Evolutionary conservation across 2,888 invertebrate species (phyloP).

Genomic region (Laspeyria flexula): DNA sequence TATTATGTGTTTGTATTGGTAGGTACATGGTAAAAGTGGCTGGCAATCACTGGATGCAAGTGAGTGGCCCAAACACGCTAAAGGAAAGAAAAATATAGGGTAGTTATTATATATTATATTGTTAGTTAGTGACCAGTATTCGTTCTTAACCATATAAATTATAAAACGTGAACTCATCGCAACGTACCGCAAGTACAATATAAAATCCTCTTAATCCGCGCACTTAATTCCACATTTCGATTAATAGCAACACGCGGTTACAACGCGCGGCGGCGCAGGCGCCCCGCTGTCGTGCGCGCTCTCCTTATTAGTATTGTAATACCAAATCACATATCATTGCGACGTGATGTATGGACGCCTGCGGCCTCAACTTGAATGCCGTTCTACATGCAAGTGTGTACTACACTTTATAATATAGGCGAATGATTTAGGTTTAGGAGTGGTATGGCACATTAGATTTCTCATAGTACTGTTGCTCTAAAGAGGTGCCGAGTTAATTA

Average conservation of each 20-base stretch:
- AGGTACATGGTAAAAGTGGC: no score
- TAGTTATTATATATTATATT: no score
- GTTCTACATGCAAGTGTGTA: background rate
- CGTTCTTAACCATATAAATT: background rate
- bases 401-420: no score
- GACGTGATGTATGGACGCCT: constrained; percentile 45
- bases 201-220: constrained; percentile 30
- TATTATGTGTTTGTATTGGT: no score
- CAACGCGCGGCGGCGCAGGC: constrained; percentile 49
- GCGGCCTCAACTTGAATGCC: background rate
- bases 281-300: constrained; percentile 57
- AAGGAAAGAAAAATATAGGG: no score
- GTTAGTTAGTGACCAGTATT: no score
- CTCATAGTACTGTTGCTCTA: no score
- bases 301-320: constrained; percentile 55
- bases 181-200: background rate
- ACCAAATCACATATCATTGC: constrained; percentile 58
- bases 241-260: constrained; percentile 66
- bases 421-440: no score
- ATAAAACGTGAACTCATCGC: background rate
- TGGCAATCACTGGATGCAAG: no score
- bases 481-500: no score
- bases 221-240: constrained; percentile 59
- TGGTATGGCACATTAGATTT: no score
- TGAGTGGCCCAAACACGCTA: no score